These are phyloP conservation scores for Theretra japonica DNA, from an alignment of 2,888 invertebrate genomes.

Conservation along the genomic window DNA sequence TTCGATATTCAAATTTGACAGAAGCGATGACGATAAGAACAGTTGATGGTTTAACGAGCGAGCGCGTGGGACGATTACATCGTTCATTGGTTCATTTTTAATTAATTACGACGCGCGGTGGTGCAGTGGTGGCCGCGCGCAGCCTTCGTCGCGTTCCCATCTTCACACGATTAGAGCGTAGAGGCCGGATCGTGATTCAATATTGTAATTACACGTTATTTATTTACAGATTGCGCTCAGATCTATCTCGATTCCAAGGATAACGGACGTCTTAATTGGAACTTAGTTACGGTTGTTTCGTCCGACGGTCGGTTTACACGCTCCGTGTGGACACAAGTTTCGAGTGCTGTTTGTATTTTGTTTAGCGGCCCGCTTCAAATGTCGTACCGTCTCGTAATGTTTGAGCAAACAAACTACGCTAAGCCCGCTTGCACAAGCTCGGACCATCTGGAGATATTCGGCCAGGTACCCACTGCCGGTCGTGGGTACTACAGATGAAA, in stretches of 20 bases:
- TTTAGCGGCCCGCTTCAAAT: slow-evolving; percentile 84
- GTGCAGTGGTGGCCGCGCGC: slow-evolving; percentile 35
- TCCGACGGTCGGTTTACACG: slow-evolving; percentile 72
- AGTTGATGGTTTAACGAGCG: slow-evolving; percentile 76
- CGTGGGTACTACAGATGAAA: slow-evolving; percentile 62
- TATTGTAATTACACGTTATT: slow-evolving; percentile 80
- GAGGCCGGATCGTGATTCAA: slow-evolving; percentile 78
- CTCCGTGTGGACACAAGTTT: slow-evolving; percentile 70
- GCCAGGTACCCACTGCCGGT: slow-evolving; percentile 62
- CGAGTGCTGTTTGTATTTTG: slow-evolving; percentile 80
- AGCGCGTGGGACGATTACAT: slow-evolving; percentile 73
- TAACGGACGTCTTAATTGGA: slow-evolving; percentile 80
- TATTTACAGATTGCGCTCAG: slow-evolving; percentile 70
- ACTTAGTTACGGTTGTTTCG: slow-evolving; percentile 74
- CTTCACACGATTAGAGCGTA: slow-evolving; percentile 67
- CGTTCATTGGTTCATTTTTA: slow-evolving; percentile 74
- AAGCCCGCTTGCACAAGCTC: slow-evolving; percentile 77
- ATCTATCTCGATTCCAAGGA: slow-evolving; percentile 74
- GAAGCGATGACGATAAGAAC: slow-evolving; percentile 79
- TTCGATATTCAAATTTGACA: slow-evolving; percentile 80
- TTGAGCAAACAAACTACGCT: slow-evolving; percentile 77
- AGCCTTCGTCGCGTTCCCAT: slow-evolving; percentile 64
- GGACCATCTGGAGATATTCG: slow-evolving; percentile 81
- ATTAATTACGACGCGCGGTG: slow-evolving; percentile 63
- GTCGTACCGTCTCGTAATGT: slow-evolving; percentile 83